Percentiles rank a stretch among this genome's conserved stretches.
Conservation (phyloP, 2,113 vertebrate genomes). For the Pagrus major region DNA sequence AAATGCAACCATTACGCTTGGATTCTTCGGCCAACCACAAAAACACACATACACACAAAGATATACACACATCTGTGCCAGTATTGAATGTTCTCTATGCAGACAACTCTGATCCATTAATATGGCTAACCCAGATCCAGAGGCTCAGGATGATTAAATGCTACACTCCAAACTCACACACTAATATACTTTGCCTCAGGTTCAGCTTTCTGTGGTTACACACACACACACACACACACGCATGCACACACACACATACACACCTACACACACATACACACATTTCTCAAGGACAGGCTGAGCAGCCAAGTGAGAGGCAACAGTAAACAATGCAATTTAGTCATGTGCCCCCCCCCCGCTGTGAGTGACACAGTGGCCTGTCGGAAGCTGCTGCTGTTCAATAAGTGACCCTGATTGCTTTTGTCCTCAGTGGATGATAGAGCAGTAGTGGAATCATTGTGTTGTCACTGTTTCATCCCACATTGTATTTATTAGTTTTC, state of each 20-base stretch:
- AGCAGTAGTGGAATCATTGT: background rate
- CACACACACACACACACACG: constrained; percentile 17
- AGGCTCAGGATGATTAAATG: constrained; percentile 48
- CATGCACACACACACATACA: constrained; percentile 19
- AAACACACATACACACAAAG: constrained; percentile 5
- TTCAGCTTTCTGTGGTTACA: background rate
- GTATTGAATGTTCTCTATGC: constrained; percentile 53
- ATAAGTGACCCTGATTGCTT: constrained; percentile 24
- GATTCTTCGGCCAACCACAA: constrained; percentile 35
- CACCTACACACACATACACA: constrained; percentile 18
- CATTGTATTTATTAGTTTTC: background rate
- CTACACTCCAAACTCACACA: constrained; percentile 35
- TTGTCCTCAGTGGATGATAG: constrained; percentile 11
- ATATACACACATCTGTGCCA: constrained; percentile 10
- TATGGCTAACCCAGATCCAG: constrained; percentile 61
- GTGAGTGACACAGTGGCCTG: constrained; percentile 9
- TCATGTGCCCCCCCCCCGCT: background rate
- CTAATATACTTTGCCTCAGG: constrained; percentile 21
- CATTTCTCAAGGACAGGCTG: constrained; percentile 34
- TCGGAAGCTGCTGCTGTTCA: constrained; percentile 13
- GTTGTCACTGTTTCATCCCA: background rate
- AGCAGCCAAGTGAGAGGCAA: background rate
- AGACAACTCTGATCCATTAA: constrained; percentile 51
- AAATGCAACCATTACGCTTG: constrained; percentile 52
- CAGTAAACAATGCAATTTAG: background rate